Conservation (phyloP, 2,113 vertebrate genomes). For the Mobula birostris region DNA sequence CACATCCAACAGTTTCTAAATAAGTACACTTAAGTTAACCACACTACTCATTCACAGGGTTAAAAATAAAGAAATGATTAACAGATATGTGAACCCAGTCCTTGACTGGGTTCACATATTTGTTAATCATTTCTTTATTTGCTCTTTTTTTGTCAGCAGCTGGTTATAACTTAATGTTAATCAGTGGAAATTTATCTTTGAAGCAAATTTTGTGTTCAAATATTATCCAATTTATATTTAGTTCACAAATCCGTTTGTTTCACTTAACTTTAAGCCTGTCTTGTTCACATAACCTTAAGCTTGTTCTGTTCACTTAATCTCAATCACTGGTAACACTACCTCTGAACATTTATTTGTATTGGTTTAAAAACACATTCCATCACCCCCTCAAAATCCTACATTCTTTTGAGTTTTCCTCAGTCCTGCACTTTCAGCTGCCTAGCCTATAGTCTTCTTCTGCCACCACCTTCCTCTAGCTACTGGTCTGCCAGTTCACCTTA, state of each 20-base stretch:
- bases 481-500: no score
- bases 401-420: no score
- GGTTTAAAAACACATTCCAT: no score
- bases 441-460: no score
- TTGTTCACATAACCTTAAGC: no score
- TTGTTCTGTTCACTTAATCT: no score
- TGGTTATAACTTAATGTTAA: background rate
- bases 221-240: background rate
- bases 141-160: background rate
- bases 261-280: no score
- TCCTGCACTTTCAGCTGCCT: no score
- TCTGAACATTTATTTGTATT: no score
- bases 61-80: background rate
- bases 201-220: background rate
- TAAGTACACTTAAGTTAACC: background rate
- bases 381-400: no score
- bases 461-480: no score
- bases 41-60: background rate
- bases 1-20: background rate
- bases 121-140: conserved; percentile 3
- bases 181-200: background rate
- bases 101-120: background rate
- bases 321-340: no score
- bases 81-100: background rate
- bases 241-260: background rate